Conservation (phyloP, 2,113 vertebrate genomes). For the Podarcis raffonei region DNA sequence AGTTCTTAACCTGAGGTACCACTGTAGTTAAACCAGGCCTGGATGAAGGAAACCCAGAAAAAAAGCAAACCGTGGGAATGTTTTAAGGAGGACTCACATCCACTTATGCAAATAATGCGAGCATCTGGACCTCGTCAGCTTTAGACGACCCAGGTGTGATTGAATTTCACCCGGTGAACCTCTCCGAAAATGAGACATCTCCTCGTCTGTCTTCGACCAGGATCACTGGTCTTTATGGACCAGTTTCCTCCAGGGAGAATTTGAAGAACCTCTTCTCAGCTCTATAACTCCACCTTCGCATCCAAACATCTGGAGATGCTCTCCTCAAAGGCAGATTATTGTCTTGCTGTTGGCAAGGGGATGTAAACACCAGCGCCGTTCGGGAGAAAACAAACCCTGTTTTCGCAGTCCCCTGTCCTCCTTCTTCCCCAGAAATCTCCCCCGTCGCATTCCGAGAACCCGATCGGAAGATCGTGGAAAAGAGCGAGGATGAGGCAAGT, state of each 20-base stretch:
- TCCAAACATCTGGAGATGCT: background rate
- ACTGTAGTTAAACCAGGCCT: background rate
- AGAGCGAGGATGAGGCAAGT: background rate
- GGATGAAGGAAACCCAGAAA: background rate
- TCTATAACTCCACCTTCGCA: background rate
- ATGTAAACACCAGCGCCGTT: background rate
- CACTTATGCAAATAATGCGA: background rate
- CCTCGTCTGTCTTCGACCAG: background rate
- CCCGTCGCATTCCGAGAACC: too few species aligned
- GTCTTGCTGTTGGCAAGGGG: conserved; percentile 23
- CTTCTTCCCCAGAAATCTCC: background rate
- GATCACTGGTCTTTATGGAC: background rate
- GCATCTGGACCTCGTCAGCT: background rate
- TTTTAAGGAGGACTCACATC: background rate
- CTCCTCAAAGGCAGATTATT: conserved; percentile 2
- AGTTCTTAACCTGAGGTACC: too few species aligned
- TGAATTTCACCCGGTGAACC: background rate
- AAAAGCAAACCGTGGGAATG: background rate
- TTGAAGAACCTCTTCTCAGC: background rate
- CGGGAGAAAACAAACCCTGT: background rate
- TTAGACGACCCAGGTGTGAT: background rate
- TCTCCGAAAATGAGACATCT: background rate
- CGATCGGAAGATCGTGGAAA: background rate
- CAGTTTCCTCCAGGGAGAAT: background rate
- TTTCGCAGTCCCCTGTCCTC: background rate